phyloP scores from a whole-genome alignment of 2,888 invertebrate species.

The Eupeodes luniger region DNA sequence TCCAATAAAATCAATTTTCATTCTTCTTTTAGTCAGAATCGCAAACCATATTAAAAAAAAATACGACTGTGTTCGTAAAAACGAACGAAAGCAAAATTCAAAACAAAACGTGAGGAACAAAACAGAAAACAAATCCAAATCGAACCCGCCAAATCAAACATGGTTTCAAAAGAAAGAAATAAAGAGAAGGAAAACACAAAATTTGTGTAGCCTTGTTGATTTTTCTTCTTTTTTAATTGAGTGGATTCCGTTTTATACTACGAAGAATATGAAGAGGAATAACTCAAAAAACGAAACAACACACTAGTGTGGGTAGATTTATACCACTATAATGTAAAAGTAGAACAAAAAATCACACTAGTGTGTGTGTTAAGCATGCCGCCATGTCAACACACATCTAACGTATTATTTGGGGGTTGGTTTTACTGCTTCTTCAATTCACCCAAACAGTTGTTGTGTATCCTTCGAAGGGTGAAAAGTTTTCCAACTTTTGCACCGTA shows the following conservation, averaged over 20 bases:
- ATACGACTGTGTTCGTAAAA: conserved; percentile 44
- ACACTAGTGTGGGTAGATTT: conserved; percentile 5
- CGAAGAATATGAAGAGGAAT: conserved; percentile 41
- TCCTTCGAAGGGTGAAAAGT: conserved; percentile 84
- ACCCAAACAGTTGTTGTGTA: conserved; percentile 84
- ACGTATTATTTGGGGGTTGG: conserved; percentile 79
- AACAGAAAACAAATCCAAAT: conserved; percentile 44
- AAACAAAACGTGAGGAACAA: conserved; percentile 56
- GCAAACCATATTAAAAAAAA: background rate
- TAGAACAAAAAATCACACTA: conserved; percentile 54
- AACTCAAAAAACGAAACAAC: conserved; percentile 77
- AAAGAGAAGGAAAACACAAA: background rate
- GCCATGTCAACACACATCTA: conserved; percentile 73
- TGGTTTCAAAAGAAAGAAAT: background rate
- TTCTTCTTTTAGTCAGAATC: background rate
- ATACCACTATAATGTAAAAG: conserved; percentile 11
- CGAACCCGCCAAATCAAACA: background rate
- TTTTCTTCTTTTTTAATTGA: conserved; percentile 12
- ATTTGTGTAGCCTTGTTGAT: background rate
- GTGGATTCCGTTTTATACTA: conserved; percentile 22
- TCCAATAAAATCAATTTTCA: too few species aligned
- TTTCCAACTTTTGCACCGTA: conserved; percentile 82
- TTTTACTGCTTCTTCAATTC: conserved; percentile 80
- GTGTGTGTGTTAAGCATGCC: conserved; percentile 78
- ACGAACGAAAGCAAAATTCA: conserved; percentile 59